These are phyloP conservation scores for Micromesistius poutassou DNA, from an alignment of 2,797 vertebrate species.

Conservation along the genomic window DNA sequence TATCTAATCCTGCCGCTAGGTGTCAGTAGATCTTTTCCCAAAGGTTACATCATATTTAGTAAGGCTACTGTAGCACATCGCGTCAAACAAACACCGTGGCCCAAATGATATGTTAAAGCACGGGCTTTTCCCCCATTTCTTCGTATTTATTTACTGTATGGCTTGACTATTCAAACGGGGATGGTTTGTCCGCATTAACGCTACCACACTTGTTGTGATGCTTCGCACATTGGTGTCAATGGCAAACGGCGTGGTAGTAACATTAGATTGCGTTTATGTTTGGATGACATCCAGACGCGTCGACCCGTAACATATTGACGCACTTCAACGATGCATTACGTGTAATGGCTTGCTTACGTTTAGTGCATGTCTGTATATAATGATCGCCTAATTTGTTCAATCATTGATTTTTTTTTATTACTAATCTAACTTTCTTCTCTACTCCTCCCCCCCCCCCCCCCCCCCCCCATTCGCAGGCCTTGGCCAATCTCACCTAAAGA, in stretches of 20 bases:
- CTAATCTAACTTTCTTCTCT: neutral
- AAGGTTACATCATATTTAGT: neutral
- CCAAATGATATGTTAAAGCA: neutral
- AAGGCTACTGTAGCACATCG: neutral
- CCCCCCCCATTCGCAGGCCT: neutral
- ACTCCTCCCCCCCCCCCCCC: no score
- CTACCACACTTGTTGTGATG: neutral
- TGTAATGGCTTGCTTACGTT: neutral
- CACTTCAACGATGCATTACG: neutral
- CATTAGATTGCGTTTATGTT: neutral
- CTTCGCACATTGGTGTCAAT: neutral
- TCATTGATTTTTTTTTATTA: neutral
- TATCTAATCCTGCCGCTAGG: conserved; percentile 31
- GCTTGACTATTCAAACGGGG: neutral
- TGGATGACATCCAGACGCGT: neutral
- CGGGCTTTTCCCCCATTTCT: neutral
- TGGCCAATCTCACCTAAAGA: neutral
- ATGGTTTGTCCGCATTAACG: neutral
- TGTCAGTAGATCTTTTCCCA: conserved; percentile 42
- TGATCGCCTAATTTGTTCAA: neutral
- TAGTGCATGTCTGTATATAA: neutral
- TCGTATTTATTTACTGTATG: neutral
- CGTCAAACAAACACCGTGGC: neutral
- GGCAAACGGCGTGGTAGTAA: neutral
- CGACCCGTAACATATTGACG: neutral